Base-by-base conservation (phyloP, 1,140 invertebrate species). In the Drosophila eugracilis region DNA sequence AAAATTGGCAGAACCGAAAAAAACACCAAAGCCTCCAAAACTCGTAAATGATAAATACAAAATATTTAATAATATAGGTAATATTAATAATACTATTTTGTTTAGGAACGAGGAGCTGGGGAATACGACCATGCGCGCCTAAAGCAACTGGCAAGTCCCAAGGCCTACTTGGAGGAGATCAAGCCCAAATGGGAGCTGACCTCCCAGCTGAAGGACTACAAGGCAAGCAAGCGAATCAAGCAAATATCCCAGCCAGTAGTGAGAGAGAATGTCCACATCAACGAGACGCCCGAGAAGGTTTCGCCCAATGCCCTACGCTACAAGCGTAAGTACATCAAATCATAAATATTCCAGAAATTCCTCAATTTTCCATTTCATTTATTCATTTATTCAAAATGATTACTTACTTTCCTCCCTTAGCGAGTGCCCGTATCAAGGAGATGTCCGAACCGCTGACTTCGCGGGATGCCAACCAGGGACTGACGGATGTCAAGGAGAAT, bases 401-500 rank as follows among this genome's bases (percentile, higher is more conserved):
- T 6, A 41, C 24, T 6, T 7, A 0, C n/a, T 10, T 17, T 12
- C 15, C 19, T 15, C 14, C 15, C 12, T n/a, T 22, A 90, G 89
- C 89, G 34, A 75, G 75, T 10, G 52, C 66, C 32, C 89, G 89
- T 28, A 88, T 79, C 22, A 70, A 74, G 49, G 89, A 91, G 54
- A 75, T 91, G 71, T 66, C 89, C 1, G 49, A 77, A n/a, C 81
- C 88, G 1, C 47, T 66, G 5, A 73, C 65, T 0, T 49, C 70
- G 12, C 75, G 74, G 24, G 83, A 86, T 6, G 75, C 59, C n/a
- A 89, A 76, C 48, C 48, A 66, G 26, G 81, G 52, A 0, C 24
- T 65, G 12, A 50, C 66, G 5, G 89, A 91, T 22, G 32, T 89
- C 15, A 86, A 79, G 30, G 89, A 89, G n/a, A 78, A 91, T 62